Conservation (phyloP, 2,888 invertebrate genomes). For the Tillus elongatus region DNA sequence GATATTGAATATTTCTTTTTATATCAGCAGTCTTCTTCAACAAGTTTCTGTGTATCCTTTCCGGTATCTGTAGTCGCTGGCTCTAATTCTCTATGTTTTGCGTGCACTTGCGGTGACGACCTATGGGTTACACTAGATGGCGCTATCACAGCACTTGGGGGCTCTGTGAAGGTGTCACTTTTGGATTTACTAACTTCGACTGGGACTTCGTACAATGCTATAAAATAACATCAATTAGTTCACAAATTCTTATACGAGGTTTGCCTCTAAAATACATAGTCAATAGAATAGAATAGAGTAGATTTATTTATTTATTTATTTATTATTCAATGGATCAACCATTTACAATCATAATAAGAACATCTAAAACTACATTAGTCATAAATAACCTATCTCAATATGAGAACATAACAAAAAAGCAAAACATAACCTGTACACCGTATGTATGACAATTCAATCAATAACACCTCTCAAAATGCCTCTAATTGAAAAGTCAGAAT, state of each 20-base stretch:
- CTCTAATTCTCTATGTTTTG: slow-evolving; percentile 71
- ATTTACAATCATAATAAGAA: no score
- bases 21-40: slow-evolving; percentile 73
- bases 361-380: no score
- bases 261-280: no score
- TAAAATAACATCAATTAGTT: slow-evolving; percentile 28
- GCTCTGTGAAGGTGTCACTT: slow-evolving; percentile 47
- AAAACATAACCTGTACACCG: no score
- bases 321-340: no score
- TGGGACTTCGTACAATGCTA: slow-evolving; percentile 74
- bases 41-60: slow-evolving; percentile 84
- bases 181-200: slow-evolving; percentile 64
- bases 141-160: slow-evolving; percentile 66
- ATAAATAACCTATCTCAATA: no score
- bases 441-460: no score
- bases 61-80: slow-evolving; percentile 77
- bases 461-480: no score
- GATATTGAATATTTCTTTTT: slow-evolving; percentile 28
- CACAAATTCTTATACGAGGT: slow-evolving; percentile 10
- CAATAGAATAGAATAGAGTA: no score
- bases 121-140: slow-evolving; percentile 76
- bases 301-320: no score
- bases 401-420: no score
- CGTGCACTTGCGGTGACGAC: slow-evolving; percentile 62
- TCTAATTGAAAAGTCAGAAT: no score